Conservation (phyloP, 2,888 invertebrate species). For the Taphrorychus bicolor region DNA sequence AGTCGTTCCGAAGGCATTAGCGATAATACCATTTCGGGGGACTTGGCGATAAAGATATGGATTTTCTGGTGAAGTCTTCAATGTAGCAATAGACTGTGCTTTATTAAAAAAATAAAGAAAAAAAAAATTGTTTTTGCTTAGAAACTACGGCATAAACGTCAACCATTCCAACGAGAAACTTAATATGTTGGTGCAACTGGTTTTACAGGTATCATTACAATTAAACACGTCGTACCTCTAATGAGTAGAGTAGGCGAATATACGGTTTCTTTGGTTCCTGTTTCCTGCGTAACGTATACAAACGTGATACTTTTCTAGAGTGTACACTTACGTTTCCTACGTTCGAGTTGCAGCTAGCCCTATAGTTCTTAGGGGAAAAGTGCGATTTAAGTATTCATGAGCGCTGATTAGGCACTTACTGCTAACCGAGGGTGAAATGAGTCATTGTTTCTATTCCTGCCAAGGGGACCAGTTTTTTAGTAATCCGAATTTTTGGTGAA, state of each 20-base stretch:
- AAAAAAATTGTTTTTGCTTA: not conserved
- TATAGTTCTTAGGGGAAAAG: constrained; percentile 15
- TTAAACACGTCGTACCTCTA: not conserved
- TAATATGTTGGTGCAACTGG: not conserved
- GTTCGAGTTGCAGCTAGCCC: not conserved
- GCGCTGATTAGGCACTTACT: constrained; percentile 20
- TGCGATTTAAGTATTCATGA: constrained; percentile 19
- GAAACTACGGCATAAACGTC: too few species aligned
- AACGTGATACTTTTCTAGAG: not conserved
- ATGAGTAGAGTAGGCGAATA: not conserved
- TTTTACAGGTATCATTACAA: not conserved
- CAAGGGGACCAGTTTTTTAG: not conserved
- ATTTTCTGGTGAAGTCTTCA: constrained; percentile 3
- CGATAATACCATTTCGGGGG: constrained; percentile 36
- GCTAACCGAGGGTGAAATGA: constrained; percentile 20
- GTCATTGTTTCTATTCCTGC: constrained; percentile 21
- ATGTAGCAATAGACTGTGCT: not conserved
- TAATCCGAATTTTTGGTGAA: too few species aligned
- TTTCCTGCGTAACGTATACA: not conserved
- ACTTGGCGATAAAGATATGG: constrained; percentile 27
- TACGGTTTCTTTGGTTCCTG: not conserved
- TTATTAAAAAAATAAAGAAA: constrained; percentile 9
- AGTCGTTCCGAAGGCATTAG: constrained; percentile 33
- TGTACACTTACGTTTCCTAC: not conserved
- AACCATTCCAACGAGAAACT: not conserved